Evolutionary conservation across 2,888 invertebrate genomes (phyloP).

Genomic region (Malachius bipustulatus): DNA sequence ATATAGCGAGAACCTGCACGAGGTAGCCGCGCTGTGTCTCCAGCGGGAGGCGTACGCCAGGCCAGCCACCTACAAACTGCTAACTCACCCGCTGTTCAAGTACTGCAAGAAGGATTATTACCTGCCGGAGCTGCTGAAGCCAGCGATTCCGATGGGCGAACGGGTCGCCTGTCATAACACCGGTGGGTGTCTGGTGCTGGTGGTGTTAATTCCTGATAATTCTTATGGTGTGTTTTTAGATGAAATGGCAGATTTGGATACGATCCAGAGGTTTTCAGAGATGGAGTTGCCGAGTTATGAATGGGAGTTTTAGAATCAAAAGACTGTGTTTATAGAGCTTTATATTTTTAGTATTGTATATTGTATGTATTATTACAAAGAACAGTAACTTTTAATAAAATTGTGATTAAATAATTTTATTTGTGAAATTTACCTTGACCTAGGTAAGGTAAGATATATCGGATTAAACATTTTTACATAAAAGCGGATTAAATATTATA

Average conservation of each 20-base stretch:
- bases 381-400: no score
- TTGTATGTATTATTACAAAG: no score
- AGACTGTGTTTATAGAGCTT: no score
- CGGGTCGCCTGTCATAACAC: conserved; percentile 40
- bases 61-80: conserved; percentile 56
- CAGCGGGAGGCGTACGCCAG: conserved; percentile 56
- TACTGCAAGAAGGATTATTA: conserved; percentile 50
- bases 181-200: no score
- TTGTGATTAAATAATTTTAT: no score
- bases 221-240: no score
- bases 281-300: conserved; percentile 51
- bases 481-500: no score
- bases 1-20: conserved; percentile 67
- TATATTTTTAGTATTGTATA: no score
- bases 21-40: conserved; percentile 60
- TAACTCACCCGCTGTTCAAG: conserved; percentile 66
- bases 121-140: conserved; percentile 52
- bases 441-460: no score
- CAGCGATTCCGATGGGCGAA: conserved; percentile 55
- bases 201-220: no score
- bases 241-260: conserved; percentile 48
- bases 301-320: conserved; percentile 50
- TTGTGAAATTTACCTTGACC: no score
- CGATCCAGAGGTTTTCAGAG: conserved; percentile 46
- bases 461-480: no score